Conservation (phyloP, 2,797 vertebrate genomes). For the Varecia variegata region DNA sequence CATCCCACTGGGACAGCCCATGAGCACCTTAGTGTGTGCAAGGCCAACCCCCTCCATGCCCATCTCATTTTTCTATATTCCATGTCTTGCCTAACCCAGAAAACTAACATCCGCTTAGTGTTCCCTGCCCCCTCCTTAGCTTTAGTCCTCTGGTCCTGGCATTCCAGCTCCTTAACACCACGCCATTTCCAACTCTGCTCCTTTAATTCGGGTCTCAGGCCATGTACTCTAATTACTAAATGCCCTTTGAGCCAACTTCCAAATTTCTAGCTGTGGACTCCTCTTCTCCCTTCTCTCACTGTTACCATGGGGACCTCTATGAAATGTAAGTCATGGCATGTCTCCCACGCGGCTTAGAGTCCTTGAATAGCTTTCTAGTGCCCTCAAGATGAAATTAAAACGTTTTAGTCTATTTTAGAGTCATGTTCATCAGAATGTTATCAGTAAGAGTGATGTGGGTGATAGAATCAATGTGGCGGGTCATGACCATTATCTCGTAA, state of each 20-base stretch:
- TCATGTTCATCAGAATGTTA: not conserved
- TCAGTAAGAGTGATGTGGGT: not conserved
- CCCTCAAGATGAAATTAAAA: not conserved
- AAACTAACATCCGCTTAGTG: not conserved
- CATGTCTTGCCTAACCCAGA: not conserved
- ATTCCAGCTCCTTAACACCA: not conserved
- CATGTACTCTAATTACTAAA: not conserved
- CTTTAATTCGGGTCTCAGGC: not conserved
- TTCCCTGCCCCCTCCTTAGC: not conserved
- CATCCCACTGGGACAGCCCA: not conserved
- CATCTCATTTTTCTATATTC: not conserved
- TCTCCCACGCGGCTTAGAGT: not conserved
- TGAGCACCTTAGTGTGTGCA: accelerated
- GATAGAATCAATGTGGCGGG: not conserved
- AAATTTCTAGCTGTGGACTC: not conserved
- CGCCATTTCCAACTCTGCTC: not conserved
- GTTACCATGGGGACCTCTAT: not conserved
- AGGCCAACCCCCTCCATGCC: not conserved
- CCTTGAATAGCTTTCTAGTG: not conserved
- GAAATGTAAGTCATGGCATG: not conserved
- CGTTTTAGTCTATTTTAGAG: not conserved
- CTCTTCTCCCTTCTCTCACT: not conserved
- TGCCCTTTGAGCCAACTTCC: not conserved
- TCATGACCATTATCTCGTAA: not conserved
- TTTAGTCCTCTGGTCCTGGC: not conserved